Conservation (phyloP, 2,888 invertebrate species). For the Pseudoips prasinana region DNA sequence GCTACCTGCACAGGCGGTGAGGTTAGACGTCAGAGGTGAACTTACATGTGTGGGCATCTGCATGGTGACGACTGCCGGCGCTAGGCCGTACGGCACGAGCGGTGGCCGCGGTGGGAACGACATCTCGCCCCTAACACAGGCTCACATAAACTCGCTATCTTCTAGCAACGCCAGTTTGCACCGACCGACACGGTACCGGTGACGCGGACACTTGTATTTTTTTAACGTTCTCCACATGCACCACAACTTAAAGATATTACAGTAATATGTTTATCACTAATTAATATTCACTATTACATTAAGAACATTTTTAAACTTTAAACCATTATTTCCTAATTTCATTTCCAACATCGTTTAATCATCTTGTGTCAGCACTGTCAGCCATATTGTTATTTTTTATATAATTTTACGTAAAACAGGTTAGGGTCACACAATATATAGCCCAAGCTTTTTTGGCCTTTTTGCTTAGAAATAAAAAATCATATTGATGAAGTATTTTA, state of each 20-base stretch:
- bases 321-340: constrained; percentile 14
- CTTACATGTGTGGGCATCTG: constrained; percentile 89
- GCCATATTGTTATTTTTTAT: constrained; percentile 25
- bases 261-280: constrained; percentile 10
- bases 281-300: constrained; percentile 11
- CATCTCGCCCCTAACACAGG: constrained; percentile 76
- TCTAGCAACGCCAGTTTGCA: constrained; percentile 20
- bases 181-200: constrained; percentile 29
- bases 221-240: constrained; percentile 5
- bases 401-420: too few relatives aligned
- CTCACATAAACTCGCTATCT: constrained; percentile 13
- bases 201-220: constrained; percentile 36
- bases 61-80: constrained; percentile 88
- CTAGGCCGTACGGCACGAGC: constrained; percentile 88
- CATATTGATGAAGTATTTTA: too few relatives aligned
- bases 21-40: constrained; percentile 36
- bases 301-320: constrained; percentile 14
- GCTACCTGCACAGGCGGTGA: constrained; percentile 17
- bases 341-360: constrained; percentile 26
- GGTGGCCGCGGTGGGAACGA: constrained; percentile 95
- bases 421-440: not conserved
- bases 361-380: constrained; percentile 11
- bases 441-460: too few relatives aligned
- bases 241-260: constrained; percentile 9
- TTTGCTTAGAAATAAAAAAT: too few relatives aligned